Base-by-base conservation (phyloP, 2,888 invertebrate species). In the Alsophila aescularia region DNA sequence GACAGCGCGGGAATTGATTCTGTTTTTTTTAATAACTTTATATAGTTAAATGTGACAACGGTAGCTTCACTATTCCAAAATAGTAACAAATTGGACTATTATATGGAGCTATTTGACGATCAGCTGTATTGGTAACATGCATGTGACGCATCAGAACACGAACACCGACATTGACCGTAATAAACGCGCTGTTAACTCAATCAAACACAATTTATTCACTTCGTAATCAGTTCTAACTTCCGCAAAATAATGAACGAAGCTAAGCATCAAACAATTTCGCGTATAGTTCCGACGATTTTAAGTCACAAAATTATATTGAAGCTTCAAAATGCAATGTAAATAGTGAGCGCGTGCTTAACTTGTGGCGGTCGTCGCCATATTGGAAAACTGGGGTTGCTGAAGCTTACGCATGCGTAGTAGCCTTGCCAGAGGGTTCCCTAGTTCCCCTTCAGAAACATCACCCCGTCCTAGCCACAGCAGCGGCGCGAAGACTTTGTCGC, bases 361-460 rank as follows among this genome's bases (percentile, higher is more conserved):
- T 77, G 77, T 86, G 90, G 88, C 89, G 88, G 76, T 68, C 79
- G 81, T 60, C 89, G 90, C 90, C 90, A 90, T 90, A 89, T 90
- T 90, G 89, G 80, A 83, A 83, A 69, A 72, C 72, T 78, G 74
- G 88, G 87, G 87, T 77, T 75, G 79, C 64, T 72, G 64, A 44
- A 39, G 43, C 70, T 72, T 61, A 76, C 89, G 89, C 90, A 88
- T 88, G 90, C 89, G 90, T 80, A 44, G 32, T 77, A 73, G 73
- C 75, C 76, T 72, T 72, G 55, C 10, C 12, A 60, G 63, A 67
- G 79, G 76, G 79, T 75, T 76, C 75, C 73, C 70, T 73, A 73
- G 79, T 75, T 76, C 75, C 73, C 70, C 73, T 73, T 73, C 78
- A 57, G 52, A 70, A 77, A 77, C 75, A 71, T 68, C 76, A 79